Conservation (phyloP, 2,797 vertebrate species). For the Alcedo atthis region DNA sequence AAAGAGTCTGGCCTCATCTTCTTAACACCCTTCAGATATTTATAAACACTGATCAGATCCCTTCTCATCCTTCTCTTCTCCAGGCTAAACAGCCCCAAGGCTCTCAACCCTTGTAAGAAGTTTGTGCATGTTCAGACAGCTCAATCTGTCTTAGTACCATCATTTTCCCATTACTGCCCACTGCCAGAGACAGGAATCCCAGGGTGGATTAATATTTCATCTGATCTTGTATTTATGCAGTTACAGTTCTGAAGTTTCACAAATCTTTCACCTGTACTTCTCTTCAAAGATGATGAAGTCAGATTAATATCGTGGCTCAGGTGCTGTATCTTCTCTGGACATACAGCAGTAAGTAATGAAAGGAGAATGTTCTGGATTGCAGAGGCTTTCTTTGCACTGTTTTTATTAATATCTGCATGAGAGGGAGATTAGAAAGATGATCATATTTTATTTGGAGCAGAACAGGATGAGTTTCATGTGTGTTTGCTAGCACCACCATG, state of each 20-base stretch:
- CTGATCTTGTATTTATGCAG: neutral
- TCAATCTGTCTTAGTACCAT: neutral
- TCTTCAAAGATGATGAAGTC: neutral
- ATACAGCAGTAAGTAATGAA: neutral
- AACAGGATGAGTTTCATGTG: fast-evolving
- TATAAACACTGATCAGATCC: too few relatives aligned
- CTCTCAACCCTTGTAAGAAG: neutral
- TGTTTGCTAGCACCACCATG: neutral
- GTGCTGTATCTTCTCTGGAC: neutral
- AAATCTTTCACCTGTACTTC: neutral
- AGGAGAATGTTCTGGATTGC: neutral
- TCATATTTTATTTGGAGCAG: neutral
- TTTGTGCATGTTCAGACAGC: neutral
- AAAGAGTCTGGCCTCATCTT: too few relatives aligned
- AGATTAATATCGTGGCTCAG: neutral
- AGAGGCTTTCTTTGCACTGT: neutral
- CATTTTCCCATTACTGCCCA: neutral
- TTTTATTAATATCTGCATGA: neutral
- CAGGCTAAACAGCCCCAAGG: too few relatives aligned
- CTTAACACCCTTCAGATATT: too few relatives aligned
- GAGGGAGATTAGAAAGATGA: neutral
- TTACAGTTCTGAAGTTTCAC: neutral
- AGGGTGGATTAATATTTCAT: neutral
- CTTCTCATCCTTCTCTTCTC: too few relatives aligned
- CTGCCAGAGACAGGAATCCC: neutral